Percentiles rank a stretch among this genome's conserved stretches.
Conservation (phyloP, 2,113 vertebrate genomes). For the Ahaetulla prasina region DNA sequence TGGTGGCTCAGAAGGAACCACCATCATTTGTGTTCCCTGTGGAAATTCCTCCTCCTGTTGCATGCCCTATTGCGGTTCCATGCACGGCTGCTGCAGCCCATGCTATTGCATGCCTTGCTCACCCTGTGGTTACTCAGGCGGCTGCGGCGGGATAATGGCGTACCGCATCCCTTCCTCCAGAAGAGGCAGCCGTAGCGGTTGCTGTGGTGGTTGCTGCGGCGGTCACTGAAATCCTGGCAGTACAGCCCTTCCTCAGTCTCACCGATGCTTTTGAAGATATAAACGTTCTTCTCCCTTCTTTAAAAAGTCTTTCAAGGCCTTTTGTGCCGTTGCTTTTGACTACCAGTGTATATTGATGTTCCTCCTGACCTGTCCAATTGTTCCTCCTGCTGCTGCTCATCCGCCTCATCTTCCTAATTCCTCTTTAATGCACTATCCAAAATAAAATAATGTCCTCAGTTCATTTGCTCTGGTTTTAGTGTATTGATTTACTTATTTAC, state of each 20-base stretch:
- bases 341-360: too few species aligned
- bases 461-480: too few species aligned
- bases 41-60: background rate
- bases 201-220: background rate
- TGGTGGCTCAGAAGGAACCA: background rate
- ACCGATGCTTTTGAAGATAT: background rate
- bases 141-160: background rate
- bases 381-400: too few species aligned
- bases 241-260: too few species aligned
- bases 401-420: too few species aligned
- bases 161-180: background rate
- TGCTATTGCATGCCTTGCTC: background rate
- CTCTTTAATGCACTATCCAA: too few species aligned
- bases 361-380: too few species aligned
- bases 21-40: background rate
- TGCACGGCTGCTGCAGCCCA: background rate
- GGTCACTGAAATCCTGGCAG: background rate
- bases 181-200: accelerated
- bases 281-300: background rate
- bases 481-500: background rate
- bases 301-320: too few species aligned
- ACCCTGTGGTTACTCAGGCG: accelerated
- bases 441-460: too few species aligned
- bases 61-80: background rate
- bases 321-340: background rate